Conservation (phyloP, 2,888 invertebrate genomes). For the Callyntrura sp. region DNA sequence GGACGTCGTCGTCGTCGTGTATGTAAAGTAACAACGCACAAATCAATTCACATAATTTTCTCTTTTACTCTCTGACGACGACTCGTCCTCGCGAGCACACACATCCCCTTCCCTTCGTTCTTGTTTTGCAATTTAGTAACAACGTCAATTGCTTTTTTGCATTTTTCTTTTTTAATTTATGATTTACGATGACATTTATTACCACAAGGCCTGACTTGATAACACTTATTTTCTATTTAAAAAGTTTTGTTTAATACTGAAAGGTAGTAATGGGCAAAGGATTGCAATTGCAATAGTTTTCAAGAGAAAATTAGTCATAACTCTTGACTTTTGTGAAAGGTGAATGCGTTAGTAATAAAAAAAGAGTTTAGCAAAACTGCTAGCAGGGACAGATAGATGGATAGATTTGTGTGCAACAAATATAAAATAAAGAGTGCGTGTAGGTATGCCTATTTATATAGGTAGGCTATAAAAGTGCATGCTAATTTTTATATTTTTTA, state of each 20-base stretch:
- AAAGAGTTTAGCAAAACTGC: too few species aligned
- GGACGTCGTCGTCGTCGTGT: too few species aligned
- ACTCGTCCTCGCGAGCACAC: neutral
- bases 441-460: too few species aligned
- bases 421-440: too few species aligned
- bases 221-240: slow-evolving; percentile 29
- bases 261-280: neutral
- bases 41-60: slow-evolving; percentile 35
- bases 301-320: slow-evolving; percentile 54
- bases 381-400: neutral
- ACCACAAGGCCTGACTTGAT: slow-evolving; percentile 46
- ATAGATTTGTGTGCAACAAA: too few species aligned
- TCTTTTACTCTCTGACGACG: slow-evolving; percentile 27
- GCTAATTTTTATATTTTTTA: too few species aligned
- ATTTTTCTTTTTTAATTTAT: neutral
- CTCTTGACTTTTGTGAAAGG: slow-evolving; percentile 31
- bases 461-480: too few species aligned
- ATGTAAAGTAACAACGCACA: neutral
- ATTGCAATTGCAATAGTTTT: slow-evolving; percentile 17
- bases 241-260: slow-evolving; percentile 31
- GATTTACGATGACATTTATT: slow-evolving; percentile 55
- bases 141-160: neutral
- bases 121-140: too few species aligned
- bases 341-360: slow-evolving; percentile 38
- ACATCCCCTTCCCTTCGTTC: slow-evolving; percentile 5